Percentiles rank a stretch among this genome's conserved stretches.
phyloP scores from a whole-genome alignment of 2,797 vertebrate genomes.

The Threskiornis aethiopicus region DNA sequence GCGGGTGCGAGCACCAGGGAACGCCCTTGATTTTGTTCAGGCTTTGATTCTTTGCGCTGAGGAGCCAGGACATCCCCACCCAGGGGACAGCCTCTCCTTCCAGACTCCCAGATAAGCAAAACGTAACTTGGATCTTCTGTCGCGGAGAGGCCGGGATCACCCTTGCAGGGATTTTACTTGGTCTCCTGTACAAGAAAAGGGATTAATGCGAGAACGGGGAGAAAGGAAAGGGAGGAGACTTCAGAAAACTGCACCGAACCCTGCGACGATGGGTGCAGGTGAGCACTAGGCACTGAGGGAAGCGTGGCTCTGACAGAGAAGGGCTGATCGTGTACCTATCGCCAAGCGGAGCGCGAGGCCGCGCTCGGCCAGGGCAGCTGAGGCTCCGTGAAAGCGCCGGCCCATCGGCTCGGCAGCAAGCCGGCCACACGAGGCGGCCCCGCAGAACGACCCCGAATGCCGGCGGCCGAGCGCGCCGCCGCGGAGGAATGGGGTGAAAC shows the following conservation, averaged over 20 bases:
- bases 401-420: neutral
- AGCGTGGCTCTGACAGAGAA: fast-evolving
- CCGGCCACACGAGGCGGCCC: neutral
- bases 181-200: neutral
- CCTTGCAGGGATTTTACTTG: neutral
- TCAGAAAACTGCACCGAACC: neutral
- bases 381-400: neutral
- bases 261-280: fast-evolving
- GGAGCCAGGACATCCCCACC: neutral
- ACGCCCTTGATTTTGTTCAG: neutral
- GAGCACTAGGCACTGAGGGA: neutral
- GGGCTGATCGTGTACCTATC: fast-evolving
- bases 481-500: fast-evolving
- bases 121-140: neutral
- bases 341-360: neutral
- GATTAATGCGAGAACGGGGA: neutral
- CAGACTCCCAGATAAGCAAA: neutral
- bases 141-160: neutral
- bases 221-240: neutral
- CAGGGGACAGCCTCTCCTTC: neutral
- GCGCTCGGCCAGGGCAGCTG: neutral
- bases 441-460: fast-evolving
- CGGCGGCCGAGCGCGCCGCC: neutral
- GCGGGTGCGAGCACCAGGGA: neutral
- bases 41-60: neutral